Evolutionary conservation across 2,113 vertebrate species (phyloP).

Genomic region (Dasyurus viverrinus): DNA sequence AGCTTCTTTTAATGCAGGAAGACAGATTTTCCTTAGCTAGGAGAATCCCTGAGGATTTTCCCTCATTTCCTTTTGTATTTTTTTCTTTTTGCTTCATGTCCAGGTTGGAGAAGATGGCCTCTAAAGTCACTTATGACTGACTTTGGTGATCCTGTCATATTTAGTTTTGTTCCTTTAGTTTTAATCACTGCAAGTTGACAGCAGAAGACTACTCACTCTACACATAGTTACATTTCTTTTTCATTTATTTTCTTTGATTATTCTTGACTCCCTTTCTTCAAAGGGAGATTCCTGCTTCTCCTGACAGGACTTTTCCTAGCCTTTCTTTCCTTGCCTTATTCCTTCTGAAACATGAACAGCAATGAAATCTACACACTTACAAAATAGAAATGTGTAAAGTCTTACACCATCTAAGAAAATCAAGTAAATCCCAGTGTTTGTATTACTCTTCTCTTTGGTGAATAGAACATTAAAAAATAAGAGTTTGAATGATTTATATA

Average conservation of each 20-base stretch:
- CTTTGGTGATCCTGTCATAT: neutral
- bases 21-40: conserved; percentile 30
- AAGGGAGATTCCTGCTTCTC: neutral
- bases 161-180: neutral
- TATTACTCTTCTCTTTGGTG: neutral
- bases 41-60: conserved; percentile 20
- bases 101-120: neutral
- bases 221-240: neutral
- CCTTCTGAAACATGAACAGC: neutral
- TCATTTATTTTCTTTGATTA: neutral
- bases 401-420: neutral
- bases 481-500: neutral
- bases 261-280: conserved; percentile 15
- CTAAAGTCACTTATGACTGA: neutral
- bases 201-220: neutral
- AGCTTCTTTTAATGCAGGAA: neutral
- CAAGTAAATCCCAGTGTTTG: neutral
- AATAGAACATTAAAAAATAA: neutral
- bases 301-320: neutral
- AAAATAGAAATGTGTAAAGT: neutral
- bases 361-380: neutral
- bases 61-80: conserved; percentile 4
- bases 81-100: conserved; percentile 21
- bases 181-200: neutral
- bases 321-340: conserved; percentile 19